A percentile compares a stretch with the other conserved stretches of the same genome.
Conservation (phyloP, 2,113 vertebrate genomes). For the Butorides virescens region DNA sequence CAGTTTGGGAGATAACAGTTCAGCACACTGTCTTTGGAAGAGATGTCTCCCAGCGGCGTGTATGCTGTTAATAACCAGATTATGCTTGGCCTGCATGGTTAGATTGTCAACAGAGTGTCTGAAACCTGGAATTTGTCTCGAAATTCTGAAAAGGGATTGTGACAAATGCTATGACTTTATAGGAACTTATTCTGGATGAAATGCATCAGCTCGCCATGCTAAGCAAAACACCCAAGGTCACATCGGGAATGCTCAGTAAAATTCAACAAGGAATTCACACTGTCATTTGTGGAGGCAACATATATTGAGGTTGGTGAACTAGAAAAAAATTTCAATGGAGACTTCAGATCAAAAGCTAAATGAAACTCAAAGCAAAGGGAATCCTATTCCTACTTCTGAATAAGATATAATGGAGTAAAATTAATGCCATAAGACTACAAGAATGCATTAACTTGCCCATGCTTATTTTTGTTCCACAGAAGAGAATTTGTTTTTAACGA, state of each 20-base stretch:
- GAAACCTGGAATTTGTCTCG: not conserved
- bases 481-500: not conserved
- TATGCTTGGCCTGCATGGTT: not conserved
- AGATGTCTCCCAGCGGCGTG: rapidly evolving
- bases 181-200: not conserved
- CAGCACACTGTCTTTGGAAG: not conserved
- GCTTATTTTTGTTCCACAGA: constrained; percentile 5
- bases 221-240: not conserved
- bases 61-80: not conserved
- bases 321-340: not conserved
- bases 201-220: not conserved
- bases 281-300: not conserved
- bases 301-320: not conserved
- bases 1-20: not conserved
- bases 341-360: not conserved
- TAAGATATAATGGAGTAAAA: not conserved
- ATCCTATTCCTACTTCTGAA: not conserved
- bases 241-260: not conserved
- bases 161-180: not conserved
- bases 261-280: not conserved
- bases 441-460: not conserved
- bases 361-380: not conserved
- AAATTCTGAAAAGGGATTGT: not conserved
- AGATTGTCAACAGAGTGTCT: not conserved
- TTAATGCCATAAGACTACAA: not conserved